phyloP scores from a whole-genome alignment of 1,140 invertebrate species.

The Nebria ingens region DNA sequence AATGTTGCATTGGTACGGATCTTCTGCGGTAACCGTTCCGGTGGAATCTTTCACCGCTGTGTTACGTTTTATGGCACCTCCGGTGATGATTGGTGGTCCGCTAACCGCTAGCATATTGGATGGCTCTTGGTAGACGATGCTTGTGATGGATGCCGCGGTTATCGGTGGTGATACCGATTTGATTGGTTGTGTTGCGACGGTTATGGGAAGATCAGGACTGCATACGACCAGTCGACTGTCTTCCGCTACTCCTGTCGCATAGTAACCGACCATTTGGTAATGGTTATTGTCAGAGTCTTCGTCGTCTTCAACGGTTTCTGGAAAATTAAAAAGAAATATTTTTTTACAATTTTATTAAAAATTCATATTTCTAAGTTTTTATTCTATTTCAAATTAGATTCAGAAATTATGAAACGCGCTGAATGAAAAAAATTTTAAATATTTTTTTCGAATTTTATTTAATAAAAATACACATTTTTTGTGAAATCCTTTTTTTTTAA shows the following conservation, averaged over 20 bases:
- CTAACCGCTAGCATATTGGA: conserved; percentile 45
- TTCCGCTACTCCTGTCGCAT: conserved; percentile 21
- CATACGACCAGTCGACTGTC: conserved; percentile 32
- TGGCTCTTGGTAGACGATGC: conserved; percentile 11
- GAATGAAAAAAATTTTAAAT: not conserved
- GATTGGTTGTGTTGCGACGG: conserved; percentile 14
- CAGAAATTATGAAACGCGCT: not conserved
- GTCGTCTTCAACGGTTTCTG: too few relatives aligned
- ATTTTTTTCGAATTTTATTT: not conserved
- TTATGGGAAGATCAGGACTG: conserved; percentile 31
- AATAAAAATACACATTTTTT: too few relatives aligned
- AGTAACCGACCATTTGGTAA: conserved; percentile 37
- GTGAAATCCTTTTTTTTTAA: too few relatives aligned
- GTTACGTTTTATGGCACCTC: conserved; percentile 45
- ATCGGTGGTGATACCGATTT: not conserved
- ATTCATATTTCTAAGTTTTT: too few relatives aligned
- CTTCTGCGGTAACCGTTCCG: conserved; percentile 31
- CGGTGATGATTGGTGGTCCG: conserved; percentile 47
- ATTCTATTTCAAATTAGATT: not conserved
- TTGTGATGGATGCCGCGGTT: too few relatives aligned
- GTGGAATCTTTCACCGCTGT: conserved; percentile 24
- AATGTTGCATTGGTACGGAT: conserved; percentile 80
- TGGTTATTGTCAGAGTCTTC: conserved; percentile 28
- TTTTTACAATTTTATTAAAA: not conserved
- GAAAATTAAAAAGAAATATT: conserved; percentile 22